phyloP scores from a whole-genome alignment of 2,888 invertebrate species.

The Temnothorax unifasciatus region DNA sequence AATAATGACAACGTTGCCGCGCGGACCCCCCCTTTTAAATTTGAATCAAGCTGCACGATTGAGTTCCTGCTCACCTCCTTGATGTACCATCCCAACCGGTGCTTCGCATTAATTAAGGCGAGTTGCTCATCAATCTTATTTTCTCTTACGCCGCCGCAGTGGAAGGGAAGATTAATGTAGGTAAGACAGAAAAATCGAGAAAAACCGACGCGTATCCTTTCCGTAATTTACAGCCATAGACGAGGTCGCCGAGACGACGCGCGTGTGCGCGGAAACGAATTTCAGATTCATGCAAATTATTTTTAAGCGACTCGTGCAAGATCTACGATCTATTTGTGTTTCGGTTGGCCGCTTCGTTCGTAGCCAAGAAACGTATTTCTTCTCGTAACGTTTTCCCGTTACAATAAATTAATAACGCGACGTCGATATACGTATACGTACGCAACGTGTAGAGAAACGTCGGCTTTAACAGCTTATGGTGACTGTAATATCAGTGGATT shows the following conservation, averaged over 20 bases:
- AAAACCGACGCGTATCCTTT: slow-evolving; percentile 51
- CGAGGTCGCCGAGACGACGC: slow-evolving; percentile 45
- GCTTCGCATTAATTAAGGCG: slow-evolving; percentile 81
- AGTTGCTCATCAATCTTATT: slow-evolving; percentile 82
- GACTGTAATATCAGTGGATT: slow-evolving; percentile 38
- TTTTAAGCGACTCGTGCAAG: slow-evolving; percentile 35
- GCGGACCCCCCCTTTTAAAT: slow-evolving; percentile 56
- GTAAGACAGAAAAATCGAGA: slow-evolving; percentile 65
- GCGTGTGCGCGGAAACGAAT: slow-evolving; percentile 31
- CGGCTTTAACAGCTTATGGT: slow-evolving; percentile 1
- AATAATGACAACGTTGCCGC: slow-evolving; percentile 54
- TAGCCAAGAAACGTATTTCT: slow-evolving; percentile 8
- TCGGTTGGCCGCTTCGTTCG: neutral
- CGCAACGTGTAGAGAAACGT: neutral
- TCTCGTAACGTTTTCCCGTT: neutral
- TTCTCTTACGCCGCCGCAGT: slow-evolving; percentile 76
- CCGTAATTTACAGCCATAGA: slow-evolving; percentile 66
- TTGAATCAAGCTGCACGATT: slow-evolving; percentile 60
- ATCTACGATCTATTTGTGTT: slow-evolving; percentile 26
- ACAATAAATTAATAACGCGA: slow-evolving; percentile 1
- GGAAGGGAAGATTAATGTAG: slow-evolving; percentile 80
- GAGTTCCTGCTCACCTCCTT: slow-evolving; percentile 54
- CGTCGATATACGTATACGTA: neutral
- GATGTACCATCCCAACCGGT: slow-evolving; percentile 65
- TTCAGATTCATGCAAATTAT: slow-evolving; percentile 47